Evolutionary conservation across 1,140 invertebrate species (phyloP).

Genomic region (Lasaia peninsularis): DNA sequence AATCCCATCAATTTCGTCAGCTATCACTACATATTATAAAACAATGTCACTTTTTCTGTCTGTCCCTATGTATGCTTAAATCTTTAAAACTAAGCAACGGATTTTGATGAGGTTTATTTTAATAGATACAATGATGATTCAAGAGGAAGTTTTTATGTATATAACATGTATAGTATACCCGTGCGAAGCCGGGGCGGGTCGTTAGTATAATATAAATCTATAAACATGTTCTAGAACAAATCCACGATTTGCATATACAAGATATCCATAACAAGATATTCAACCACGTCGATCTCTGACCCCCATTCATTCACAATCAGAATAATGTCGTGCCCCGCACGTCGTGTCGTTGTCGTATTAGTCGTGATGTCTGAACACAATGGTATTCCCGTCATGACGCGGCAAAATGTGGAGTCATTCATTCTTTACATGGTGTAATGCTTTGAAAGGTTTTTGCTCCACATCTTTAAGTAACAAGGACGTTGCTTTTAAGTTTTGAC

Average conservation of each 20-base stretch:
- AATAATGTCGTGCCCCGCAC: constrained; percentile 49
- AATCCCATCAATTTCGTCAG: too few species aligned
- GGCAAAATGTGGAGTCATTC: constrained; percentile 58
- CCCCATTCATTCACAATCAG: constrained; percentile 71
- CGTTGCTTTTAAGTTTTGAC: background rate
- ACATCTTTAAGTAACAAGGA: constrained; percentile 18
- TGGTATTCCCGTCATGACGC: constrained; percentile 69
- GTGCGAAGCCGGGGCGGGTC: too few species aligned
- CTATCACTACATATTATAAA: too few species aligned
- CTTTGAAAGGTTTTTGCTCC: constrained; percentile 24
- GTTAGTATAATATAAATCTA: background rate
- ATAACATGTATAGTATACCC: too few species aligned
- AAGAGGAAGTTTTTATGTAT: too few species aligned
- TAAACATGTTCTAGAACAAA: background rate
- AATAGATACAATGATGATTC: too few species aligned
- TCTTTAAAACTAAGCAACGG: too few species aligned
- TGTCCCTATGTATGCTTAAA: too few species aligned
- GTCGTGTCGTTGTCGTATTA: constrained; percentile 50
- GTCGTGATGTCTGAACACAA: constrained; percentile 63
- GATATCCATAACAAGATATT: constrained; percentile 49
- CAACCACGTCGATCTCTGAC: constrained; percentile 59
- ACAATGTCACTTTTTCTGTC: too few species aligned
- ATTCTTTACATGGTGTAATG: constrained; percentile 28
- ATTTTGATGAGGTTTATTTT: too few species aligned
- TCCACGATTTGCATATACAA: constrained; percentile 28